A percentile compares a stretch with the other conserved stretches of the same genome.
Conservation (phyloP, 1,140 invertebrate genomes). For the Chironomus tepperi region DNA sequence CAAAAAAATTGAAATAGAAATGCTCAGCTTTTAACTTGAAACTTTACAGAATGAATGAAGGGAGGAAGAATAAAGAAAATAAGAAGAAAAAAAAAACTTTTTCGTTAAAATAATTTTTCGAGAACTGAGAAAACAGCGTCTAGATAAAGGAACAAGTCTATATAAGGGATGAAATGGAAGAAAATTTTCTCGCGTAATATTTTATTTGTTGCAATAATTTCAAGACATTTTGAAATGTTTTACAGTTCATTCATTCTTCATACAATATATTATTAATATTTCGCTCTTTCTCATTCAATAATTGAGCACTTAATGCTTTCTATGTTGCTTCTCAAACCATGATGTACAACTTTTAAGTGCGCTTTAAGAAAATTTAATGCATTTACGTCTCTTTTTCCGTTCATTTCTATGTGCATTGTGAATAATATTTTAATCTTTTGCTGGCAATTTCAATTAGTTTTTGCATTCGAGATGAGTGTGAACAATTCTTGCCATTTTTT, state of each 20-base stretch:
- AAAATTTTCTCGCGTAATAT: background rate
- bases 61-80: background rate
- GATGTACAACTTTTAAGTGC: no score
- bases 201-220: background rate
- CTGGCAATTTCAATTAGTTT: background rate
- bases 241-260: background rate
- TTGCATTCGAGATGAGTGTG: no score
- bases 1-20: background rate
- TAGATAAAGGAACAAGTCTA: background rate
- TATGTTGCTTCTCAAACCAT: background rate
- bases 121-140: background rate
- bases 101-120: background rate
- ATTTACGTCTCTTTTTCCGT: no score
- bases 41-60: background rate
- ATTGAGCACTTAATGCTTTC: slow-evolving; percentile 7
- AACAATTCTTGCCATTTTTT: no score
- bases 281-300: background rate
- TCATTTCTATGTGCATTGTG: background rate
- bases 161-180: background rate
- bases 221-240: no score
- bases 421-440: background rate
- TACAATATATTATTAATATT: background rate
- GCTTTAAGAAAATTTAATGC: no score
- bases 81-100: background rate
- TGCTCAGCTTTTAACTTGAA: background rate